These are phyloP conservation scores for Brachyistius frenatus DNA, from an alignment of 2,113 vertebrate genomes.

Conservation along the genomic window DNA sequence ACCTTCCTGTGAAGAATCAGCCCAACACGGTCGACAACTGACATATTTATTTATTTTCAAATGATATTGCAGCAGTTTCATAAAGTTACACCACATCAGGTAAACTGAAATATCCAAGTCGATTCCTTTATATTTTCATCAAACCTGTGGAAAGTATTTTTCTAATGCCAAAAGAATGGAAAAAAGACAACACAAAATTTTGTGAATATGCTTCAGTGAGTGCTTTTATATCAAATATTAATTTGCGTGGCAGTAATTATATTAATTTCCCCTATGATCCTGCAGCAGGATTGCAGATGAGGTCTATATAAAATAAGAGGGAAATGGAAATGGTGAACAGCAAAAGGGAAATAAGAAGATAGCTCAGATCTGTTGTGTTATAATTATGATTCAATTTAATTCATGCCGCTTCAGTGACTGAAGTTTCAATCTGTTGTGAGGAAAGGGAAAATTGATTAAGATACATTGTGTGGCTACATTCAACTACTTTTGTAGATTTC, in stretches of 20 bases:
- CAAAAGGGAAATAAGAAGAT: too few relatives aligned
- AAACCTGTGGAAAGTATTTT: too few relatives aligned
- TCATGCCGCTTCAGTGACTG: too few relatives aligned
- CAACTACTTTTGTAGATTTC: background rate
- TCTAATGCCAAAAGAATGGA: background rate
- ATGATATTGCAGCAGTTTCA: background rate
- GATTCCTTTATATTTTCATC: background rate
- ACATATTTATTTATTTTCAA: conserved; percentile 1
- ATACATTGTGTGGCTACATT: too few relatives aligned
- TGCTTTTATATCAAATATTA: conserved; percentile 22
- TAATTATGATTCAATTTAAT: too few relatives aligned
- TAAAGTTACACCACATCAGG: background rate
- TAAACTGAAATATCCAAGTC: background rate
- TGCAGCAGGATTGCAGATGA: too few relatives aligned
- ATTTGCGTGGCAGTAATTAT: background rate
- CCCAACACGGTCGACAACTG: background rate
- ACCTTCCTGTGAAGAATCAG: background rate
- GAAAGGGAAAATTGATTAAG: too few relatives aligned
- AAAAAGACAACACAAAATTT: background rate
- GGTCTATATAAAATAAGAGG: too few relatives aligned
- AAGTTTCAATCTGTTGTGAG: too few relatives aligned
- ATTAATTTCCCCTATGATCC: too few relatives aligned
- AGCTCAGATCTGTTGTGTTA: too few relatives aligned
- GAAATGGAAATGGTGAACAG: too few relatives aligned
- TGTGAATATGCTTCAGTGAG: background rate